Evolutionary conservation across 2,888 invertebrate species (phyloP).

Genomic region (Ceratothoa steindachneri): DNA sequence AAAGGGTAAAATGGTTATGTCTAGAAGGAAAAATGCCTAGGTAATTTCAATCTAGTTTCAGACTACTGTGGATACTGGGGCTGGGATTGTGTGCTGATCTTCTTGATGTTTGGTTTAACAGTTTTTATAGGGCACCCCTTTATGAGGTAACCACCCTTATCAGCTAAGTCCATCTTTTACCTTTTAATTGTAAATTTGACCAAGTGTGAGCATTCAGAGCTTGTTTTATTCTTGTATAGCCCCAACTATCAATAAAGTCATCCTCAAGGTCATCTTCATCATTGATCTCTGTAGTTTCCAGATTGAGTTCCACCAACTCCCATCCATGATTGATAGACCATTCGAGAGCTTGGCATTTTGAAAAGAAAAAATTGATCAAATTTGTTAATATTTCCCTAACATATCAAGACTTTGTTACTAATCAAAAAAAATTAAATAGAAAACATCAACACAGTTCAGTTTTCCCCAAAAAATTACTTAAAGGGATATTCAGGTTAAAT

Average conservation of each 20-base stretch:
- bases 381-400: no score
- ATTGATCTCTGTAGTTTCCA: constrained; percentile 55
- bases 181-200: constrained; percentile 66
- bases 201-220: constrained; percentile 69
- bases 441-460: background rate
- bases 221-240: constrained; percentile 65
- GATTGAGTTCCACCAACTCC: constrained; percentile 65
- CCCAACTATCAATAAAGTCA: constrained; percentile 62
- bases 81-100: no score
- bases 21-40: no score
- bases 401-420: background rate
- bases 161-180: no score
- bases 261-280: constrained; percentile 56
- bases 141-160: no score
- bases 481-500: background rate
- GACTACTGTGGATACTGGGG: no score
- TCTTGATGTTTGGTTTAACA: no score
- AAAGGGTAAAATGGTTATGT: no score
- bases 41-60: no score
- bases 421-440: background rate
- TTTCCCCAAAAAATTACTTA: background rate
- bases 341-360: constrained; percentile 54
- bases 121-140: no score
- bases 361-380: background rate
- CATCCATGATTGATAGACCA: constrained; percentile 67